A percentile compares a stretch with the other conserved stretches of the same genome.
Conservation (phyloP, 2,113 vertebrate genomes). For the Macaca nemestrina region DNA sequence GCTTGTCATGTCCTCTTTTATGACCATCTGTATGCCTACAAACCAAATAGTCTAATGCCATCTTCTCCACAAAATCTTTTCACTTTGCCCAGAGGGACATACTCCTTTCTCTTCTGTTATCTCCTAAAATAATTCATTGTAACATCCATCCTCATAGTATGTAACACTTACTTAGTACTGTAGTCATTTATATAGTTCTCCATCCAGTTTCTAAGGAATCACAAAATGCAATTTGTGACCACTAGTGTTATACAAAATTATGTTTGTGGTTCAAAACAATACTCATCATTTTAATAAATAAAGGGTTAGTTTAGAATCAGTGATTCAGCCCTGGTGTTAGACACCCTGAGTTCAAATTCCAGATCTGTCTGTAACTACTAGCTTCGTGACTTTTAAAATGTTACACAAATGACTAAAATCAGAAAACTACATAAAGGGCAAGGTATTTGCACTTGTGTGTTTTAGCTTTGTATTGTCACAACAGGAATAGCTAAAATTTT, state of each 20-base stretch:
- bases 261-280: neutral
- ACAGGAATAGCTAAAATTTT: neutral
- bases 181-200: neutral
- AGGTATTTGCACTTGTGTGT: neutral
- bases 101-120: neutral
- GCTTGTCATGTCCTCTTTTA: neutral
- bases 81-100: neutral
- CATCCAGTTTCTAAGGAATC: neutral
- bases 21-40: neutral
- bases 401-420: neutral
- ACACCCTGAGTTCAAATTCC: neutral
- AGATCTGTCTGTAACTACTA: neutral
- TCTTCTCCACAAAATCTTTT: neutral
- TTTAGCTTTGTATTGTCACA: neutral
- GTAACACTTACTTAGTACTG: neutral
- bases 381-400: neutral
- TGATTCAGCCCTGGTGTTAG: neutral
- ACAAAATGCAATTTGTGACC: neutral
- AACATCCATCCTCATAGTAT: neutral
- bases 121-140: neutral
- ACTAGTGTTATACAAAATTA: neutral
- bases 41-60: neutral
- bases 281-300: neutral
- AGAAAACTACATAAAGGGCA: neutral
- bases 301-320: neutral